Conservation (phyloP, 2,113 vertebrate genomes). For the Bubo scandiacus region DNA sequence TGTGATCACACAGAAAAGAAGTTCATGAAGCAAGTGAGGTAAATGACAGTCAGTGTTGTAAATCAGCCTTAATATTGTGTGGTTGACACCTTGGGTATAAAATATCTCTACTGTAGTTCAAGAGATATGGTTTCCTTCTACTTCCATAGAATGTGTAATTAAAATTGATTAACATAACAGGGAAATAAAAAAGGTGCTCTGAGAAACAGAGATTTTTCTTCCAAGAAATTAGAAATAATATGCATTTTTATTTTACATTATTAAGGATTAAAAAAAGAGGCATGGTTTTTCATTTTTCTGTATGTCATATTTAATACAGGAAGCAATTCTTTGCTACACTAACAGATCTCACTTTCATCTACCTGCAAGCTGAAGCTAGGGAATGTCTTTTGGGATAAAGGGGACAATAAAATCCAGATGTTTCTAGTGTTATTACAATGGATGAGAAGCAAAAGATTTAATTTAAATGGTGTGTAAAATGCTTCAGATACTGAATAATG, state of each 20-base stretch:
- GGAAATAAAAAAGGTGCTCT: neutral
- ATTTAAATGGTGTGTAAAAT: neutral
- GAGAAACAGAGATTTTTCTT: neutral
- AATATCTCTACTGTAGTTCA: neutral
- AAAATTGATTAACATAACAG: neutral
- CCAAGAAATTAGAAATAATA: neutral
- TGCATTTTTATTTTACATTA: neutral
- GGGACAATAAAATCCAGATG: neutral
- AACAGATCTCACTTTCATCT: neutral
- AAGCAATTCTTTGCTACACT: neutral
- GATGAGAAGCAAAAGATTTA: neutral
- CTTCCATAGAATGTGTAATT: neutral
- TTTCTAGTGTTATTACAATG: neutral
- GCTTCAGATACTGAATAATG: neutral
- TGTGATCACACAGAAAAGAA: neutral
- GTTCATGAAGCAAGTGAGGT: neutral
- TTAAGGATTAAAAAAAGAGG: neutral
- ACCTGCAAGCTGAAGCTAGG: neutral
- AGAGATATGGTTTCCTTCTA: neutral
- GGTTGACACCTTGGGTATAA: neutral
- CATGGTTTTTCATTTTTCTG: accelerated
- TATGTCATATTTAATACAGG: neutral
- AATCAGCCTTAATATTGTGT: neutral
- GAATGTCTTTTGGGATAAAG: neutral
- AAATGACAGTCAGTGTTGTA: neutral